phyloP scores from a whole-genome alignment of 2,888 invertebrate species.

The Emmelina monodactyla region DNA sequence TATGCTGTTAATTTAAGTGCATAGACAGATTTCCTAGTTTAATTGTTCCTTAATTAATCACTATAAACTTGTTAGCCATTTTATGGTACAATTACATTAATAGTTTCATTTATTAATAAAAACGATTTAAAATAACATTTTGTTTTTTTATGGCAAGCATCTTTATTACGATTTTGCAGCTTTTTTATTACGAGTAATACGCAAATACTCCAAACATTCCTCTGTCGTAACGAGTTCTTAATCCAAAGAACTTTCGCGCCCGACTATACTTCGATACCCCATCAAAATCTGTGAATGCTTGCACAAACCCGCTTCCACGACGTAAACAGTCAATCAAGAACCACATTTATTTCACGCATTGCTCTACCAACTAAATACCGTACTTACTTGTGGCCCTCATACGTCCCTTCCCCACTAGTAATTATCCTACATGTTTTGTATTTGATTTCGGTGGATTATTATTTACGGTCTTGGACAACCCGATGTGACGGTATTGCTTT shows the following conservation, averaged over 20 bases:
- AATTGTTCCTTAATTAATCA: too few relatives aligned
- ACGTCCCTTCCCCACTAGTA: conserved; percentile 51
- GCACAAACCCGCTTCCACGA: conserved; percentile 67
- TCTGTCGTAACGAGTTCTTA: too few relatives aligned
- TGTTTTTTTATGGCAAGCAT: too few relatives aligned
- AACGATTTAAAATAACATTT: too few relatives aligned
- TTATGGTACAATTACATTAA: too few relatives aligned
- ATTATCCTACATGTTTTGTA: conserved; percentile 64
- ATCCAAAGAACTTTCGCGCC: conserved; percentile 15
- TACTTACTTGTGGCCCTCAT: conserved; percentile 45
- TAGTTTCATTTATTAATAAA: too few relatives aligned
- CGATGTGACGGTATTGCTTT: conserved; percentile 26
- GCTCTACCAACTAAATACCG: conserved; percentile 22
- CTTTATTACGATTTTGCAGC: too few relatives aligned
- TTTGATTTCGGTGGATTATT: conserved; percentile 59
- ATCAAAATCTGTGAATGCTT: conserved; percentile 67
- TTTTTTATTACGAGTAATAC: too few relatives aligned
- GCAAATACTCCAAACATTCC: too few relatives aligned
- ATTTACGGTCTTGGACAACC: conserved; percentile 46
- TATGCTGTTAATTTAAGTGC: too few relatives aligned
- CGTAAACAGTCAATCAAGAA: conserved; percentile 57
- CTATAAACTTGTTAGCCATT: too few relatives aligned
- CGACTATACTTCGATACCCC: conserved; percentile 50
- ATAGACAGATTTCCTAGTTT: too few relatives aligned
- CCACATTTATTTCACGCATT: conserved; percentile 32